A percentile compares a stretch with the other conserved stretches of the same genome.
Evolutionary conservation across 2,113 vertebrate genomes (phyloP).

Genomic region (Plestiodon gilberti): DNA sequence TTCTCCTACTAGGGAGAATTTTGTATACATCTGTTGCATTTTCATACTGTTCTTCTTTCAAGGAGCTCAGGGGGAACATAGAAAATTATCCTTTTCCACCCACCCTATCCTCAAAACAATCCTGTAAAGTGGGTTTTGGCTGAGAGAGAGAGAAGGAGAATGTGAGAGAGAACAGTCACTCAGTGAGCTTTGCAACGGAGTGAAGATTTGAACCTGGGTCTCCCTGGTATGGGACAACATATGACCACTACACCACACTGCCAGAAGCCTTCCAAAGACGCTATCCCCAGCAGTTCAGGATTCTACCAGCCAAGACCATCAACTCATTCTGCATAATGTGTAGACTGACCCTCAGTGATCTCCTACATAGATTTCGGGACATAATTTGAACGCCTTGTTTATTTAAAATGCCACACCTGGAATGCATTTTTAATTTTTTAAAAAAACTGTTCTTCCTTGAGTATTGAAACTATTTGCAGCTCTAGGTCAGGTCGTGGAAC

Average conservation of each 20-base stretch:
- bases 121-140: not conserved
- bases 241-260: too few species aligned
- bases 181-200: not conserved
- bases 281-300: not conserved
- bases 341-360: not conserved
- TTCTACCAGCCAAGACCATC: not conserved
- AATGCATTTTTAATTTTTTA: not conserved
- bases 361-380: not conserved
- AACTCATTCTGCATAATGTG: not conserved
- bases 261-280: not conserved
- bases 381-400: not conserved
- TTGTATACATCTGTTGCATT: too few species aligned
- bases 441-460: not conserved
- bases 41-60: too few species aligned
- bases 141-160: not conserved
- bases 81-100: too few species aligned
- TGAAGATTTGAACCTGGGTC: not conserved
- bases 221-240: not conserved
- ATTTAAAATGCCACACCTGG: not conserved
- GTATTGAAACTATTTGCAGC: constrained; percentile 24
- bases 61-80: too few species aligned
- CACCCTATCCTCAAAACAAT: not conserved
- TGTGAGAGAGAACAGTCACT: not conserved
- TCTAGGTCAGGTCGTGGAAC: constrained; percentile 41
- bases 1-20: too few species aligned